Base-by-base conservation (phyloP, 1,140 invertebrate genomes). In the Cheumatopsyche charites region DNA sequence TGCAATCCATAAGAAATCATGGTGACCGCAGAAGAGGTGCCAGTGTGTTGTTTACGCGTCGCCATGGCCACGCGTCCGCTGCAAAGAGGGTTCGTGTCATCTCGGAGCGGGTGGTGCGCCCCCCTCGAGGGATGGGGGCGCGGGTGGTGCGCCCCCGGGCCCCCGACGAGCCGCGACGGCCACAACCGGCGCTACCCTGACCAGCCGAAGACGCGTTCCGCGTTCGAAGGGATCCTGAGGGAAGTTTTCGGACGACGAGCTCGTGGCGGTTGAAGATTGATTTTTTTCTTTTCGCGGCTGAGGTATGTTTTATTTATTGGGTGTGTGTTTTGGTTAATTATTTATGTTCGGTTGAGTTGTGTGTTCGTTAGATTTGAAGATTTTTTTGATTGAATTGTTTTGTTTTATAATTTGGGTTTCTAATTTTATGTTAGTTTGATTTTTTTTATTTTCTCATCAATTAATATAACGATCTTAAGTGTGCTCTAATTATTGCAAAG, bases 1-100 rank as follows among this genome's bases (percentile, higher is more conserved):
- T n/a, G n/a, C n/a, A n/a, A n/a, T n/a, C n/a, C n/a, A n/a, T 23
- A 19, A 36, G 58, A 21, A 62, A 4, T 9, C 58, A 36, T 66
- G 25, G 63, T 66, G 11, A 43, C 55, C 52, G 17, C 49, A 29
- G n/a, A 12, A 23, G 58, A 25, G 9, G 29, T 36, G 3, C 58
- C 3, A 25, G 4, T 62, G 58, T 70, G 67, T 70, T 70, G 67
- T 70, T 70, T 70, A 70, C 67, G 58, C 21, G 67, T 58, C 58
- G 21, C 67, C 55, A 70, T 70, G 67, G 29, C 23, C 17, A 70
- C 67, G 21, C 11, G 29, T 36, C 29, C 29, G 29, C 29, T 36
- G 29, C 29, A 36, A 36, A 36, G 29, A 36, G 29, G 29, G 29
- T 36, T 52, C 67, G 67, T 70, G 67, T 70, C 49, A 70, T 70